Evolutionary conservation across 2,797 vertebrate species (phyloP).

Genomic region (Syncerus caffer): DNA sequence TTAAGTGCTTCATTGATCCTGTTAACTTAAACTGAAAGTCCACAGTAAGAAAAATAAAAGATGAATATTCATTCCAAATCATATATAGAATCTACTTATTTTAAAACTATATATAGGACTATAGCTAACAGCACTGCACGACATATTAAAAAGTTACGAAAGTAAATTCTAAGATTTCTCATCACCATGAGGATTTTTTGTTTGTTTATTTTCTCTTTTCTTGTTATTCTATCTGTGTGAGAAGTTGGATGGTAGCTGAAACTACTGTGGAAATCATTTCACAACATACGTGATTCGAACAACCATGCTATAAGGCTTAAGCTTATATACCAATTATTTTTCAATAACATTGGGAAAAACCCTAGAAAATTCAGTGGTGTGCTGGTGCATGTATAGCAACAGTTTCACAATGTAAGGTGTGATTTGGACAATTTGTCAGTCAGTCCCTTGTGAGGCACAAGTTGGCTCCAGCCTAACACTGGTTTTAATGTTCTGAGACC

Average conservation of each 20-base stretch:
- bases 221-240: neutral
- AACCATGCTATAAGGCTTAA: neutral
- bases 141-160: neutral
- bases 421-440: neutral
- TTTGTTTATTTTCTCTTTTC: neutral
- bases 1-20: conserved; percentile 6
- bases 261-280: neutral
- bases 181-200: neutral
- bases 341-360: neutral
- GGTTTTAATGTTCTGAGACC: neutral
- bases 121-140: neutral
- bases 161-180: neutral
- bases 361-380: neutral
- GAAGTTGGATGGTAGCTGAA: neutral
- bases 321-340: neutral
- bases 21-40: neutral
- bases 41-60: neutral
- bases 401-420: neutral
- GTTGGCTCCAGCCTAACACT: neutral
- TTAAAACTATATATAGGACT: neutral
- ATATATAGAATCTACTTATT: neutral
- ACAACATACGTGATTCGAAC: neutral
- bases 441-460: neutral
- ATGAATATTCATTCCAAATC: conserved; percentile 7
- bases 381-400: neutral